phyloP scores from a whole-genome alignment of 2,797 vertebrate species.

The Diplodus puntazzo region DNA sequence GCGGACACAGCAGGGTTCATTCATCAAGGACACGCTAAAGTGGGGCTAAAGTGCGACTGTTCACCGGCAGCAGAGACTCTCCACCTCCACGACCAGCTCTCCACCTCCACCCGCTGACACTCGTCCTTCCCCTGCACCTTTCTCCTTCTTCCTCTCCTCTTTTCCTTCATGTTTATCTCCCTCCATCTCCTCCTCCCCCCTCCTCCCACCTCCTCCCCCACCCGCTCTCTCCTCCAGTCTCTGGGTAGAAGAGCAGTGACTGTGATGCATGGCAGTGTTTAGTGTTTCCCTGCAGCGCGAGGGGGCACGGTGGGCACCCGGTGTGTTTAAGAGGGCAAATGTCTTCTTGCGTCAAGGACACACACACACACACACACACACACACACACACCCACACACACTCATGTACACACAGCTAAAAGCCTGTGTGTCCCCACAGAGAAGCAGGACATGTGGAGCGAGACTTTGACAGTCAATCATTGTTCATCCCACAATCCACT shows the following conservation, averaged over 20 bases:
- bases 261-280: conserved; percentile 72
- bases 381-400: conserved; percentile 3
- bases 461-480: conserved; percentile 64
- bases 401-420: conserved; percentile 9
- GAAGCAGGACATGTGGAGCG: conserved; percentile 55
- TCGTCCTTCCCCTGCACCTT: not conserved
- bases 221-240: not conserved
- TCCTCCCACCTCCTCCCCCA: too few relatives aligned
- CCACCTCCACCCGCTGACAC: not conserved
- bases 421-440: conserved; percentile 31
- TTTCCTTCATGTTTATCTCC: not conserved
- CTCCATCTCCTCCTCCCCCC: not conserved
- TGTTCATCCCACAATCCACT: conserved; percentile 59
- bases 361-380: not conserved
- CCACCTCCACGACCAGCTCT: not conserved
- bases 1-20: not conserved
- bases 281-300: conserved; percentile 32
- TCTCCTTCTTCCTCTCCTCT: too few relatives aligned
- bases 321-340: conserved; percentile 64
- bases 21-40: not conserved
- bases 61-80: not conserved
- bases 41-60: not conserved
- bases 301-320: conserved; percentile 43
- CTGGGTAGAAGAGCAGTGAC: conserved; percentile 34
- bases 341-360: conserved; percentile 39